phyloP scores from a whole-genome alignment of 1,140 invertebrate species.

The Drosophila arizonae region DNA sequence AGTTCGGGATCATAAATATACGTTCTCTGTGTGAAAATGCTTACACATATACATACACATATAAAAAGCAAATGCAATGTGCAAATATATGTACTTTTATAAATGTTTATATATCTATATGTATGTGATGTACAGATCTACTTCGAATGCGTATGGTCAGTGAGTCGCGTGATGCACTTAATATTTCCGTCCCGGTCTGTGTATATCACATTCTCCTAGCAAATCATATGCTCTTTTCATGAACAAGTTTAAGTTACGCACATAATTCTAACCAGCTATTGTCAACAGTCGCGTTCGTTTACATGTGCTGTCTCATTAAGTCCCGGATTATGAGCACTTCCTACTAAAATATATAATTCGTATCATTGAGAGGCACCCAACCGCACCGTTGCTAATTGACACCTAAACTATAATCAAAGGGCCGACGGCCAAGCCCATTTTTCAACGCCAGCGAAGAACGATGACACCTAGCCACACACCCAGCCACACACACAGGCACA shows the following conservation, averaged over 20 bases:
- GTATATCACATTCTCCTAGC: neutral
- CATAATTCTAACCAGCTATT: neutral
- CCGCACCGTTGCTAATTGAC: constrained; percentile 79
- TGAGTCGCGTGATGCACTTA: neutral
- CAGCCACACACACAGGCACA: constrained; percentile 15
- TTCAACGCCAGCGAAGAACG: constrained; percentile 34
- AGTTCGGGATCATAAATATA: constrained; percentile 72
- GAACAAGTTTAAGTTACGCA: neutral
- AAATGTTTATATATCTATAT: neutral
- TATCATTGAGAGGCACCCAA: constrained; percentile 67
- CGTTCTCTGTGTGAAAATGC: constrained; percentile 10
- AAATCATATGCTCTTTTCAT: neutral
- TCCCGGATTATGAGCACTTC: constrained; percentile 14
- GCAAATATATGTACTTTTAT: too few species aligned
- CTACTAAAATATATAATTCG: constrained; percentile 48
- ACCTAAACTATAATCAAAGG: constrained; percentile 75
- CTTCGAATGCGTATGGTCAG: neutral
- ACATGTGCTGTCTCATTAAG: constrained; percentile 6
- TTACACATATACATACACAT: neutral
- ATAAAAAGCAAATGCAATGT: neutral
- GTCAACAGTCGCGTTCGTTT: constrained; percentile 10
- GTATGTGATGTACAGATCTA: neutral
- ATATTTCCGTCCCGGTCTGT: neutral
- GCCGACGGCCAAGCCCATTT: constrained; percentile 63
- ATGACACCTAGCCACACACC: constrained; percentile 27